phyloP scores from a whole-genome alignment of 2,113 vertebrate species.

The Microtus oregoni region DNA sequence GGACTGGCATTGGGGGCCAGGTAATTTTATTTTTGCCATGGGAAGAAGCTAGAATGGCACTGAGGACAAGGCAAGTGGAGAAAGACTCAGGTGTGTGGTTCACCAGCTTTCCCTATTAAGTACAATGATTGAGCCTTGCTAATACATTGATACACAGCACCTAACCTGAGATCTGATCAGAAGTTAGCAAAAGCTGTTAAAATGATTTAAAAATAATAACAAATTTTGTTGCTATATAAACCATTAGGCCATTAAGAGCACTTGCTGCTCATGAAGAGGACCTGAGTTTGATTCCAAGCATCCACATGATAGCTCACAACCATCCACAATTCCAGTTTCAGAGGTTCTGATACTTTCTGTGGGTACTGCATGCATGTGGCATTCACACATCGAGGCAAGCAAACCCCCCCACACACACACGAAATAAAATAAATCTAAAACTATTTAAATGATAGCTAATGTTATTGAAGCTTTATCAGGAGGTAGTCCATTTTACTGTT shows the following conservation, averaged over 20 bases:
- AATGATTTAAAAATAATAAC: not conserved
- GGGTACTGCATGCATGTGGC: not conserved
- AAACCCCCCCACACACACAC: not conserved
- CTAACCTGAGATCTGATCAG: not conserved
- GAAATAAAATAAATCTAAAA: not conserved
- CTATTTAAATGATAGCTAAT: not conserved
- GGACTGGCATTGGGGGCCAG: too few relatives aligned
- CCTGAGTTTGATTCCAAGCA: not conserved
- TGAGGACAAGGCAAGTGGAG: not conserved
- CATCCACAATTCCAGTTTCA: not conserved
- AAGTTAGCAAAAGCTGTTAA: conserved; percentile 13
- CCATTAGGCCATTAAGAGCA: not conserved
- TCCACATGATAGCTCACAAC: not conserved
- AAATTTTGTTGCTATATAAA: not conserved
- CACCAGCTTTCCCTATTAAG: not conserved
- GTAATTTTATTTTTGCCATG: not conserved
- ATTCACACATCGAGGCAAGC: not conserved
- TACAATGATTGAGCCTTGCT: not conserved
- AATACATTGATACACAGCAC: not conserved
- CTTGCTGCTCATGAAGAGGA: not conserved
- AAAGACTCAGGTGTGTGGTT: not conserved
- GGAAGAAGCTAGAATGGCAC: not conserved
- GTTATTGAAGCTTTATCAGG: not conserved
- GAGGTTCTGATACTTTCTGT: not conserved
- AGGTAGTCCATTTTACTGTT: not conserved